phyloP scores from a whole-genome alignment of 2,797 vertebrate genomes.

The Heterohyrax brucei region DNA sequence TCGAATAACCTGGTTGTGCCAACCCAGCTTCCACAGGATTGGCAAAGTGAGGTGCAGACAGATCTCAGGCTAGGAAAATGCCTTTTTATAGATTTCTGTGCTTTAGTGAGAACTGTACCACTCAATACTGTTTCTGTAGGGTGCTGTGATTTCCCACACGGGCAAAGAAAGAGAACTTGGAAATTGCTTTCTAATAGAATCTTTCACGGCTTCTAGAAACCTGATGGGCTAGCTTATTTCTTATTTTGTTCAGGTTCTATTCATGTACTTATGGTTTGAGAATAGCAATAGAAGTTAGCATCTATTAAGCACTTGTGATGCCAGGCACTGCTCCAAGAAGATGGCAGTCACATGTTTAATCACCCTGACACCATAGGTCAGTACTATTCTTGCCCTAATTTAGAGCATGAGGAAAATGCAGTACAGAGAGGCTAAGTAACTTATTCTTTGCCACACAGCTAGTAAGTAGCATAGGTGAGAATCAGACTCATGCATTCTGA shows the following conservation, averaged over 20 bases:
- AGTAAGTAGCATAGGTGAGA: not conserved
- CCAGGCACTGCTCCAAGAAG: not conserved
- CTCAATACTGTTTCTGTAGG: not conserved
- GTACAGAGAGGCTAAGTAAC: not conserved
- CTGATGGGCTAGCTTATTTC: not conserved
- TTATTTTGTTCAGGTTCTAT: not conserved
- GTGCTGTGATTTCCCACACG: not conserved
- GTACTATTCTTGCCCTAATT: not conserved
- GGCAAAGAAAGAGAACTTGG: conserved; percentile 33
- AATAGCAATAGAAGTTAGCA: not conserved
- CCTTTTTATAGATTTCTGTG: not conserved
- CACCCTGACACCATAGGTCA: not conserved
- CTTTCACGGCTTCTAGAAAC: conserved; percentile 19
- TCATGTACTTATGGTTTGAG: not conserved
- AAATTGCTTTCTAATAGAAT: not conserved
- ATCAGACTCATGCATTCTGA: not conserved
- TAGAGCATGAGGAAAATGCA: not conserved
- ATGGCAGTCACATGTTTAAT: not conserved
- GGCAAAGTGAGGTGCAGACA: not conserved
- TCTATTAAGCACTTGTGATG: not conserved
- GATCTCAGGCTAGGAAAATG: not conserved
- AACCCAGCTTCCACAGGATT: not conserved
- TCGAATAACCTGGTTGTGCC: not conserved
- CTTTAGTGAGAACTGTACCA: not conserved
- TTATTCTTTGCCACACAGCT: conserved; percentile 36